phyloP scores from a whole-genome alignment of 2,113 vertebrate species.

The Aleadryas rufinucha region DNA sequence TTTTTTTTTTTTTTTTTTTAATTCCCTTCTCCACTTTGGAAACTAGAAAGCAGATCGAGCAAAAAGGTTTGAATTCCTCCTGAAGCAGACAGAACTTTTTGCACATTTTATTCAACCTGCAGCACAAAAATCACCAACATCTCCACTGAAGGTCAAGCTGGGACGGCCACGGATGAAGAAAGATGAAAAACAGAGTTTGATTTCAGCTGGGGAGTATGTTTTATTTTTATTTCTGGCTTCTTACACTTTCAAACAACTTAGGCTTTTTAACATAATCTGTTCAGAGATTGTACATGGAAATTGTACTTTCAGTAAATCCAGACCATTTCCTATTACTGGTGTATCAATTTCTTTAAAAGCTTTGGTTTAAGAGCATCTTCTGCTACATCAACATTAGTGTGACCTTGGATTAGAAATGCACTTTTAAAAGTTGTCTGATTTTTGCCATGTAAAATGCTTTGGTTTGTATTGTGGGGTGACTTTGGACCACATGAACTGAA shows the following conservation, averaged over 20 bases:
- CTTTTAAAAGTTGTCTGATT: not conserved
- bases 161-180: conserved; percentile 81
- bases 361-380: not conserved
- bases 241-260: not conserved
- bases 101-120: conserved; percentile 90
- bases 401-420: not conserved
- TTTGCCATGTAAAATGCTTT: not conserved
- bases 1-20: not conserved
- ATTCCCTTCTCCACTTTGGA: conserved; percentile 12
- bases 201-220: conserved; percentile 87
- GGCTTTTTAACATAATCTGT: not conserved
- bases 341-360: not conserved
- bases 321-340: not conserved
- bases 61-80: conserved; percentile 87
- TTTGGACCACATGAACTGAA: not conserved
- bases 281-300: not conserved
- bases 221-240: not conserved
- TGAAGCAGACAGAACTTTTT: conserved; percentile 91
- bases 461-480: not conserved
- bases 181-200: conserved; percentile 85
- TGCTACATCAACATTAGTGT: accelerated
- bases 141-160: conserved; percentile 83
- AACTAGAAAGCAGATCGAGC: conserved; percentile 85
- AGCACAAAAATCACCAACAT: conserved; percentile 86
- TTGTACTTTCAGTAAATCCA: not conserved